Evolutionary conservation across 2,888 invertebrate genomes (phyloP).

Genomic region (Drosophila yooni): DNA sequence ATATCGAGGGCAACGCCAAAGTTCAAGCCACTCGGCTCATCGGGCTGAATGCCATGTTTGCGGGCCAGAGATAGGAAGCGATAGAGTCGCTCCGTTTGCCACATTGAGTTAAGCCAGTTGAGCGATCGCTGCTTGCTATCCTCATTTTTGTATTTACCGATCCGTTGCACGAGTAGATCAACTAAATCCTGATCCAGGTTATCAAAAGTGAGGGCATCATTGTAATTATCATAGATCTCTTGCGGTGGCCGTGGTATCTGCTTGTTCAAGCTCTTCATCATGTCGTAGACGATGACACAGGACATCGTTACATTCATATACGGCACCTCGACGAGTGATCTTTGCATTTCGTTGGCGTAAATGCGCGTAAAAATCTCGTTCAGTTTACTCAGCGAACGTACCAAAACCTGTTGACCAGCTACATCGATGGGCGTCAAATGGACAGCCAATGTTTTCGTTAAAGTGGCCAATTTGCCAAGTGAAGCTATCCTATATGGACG

Average conservation of each 20-base stretch:
- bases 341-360: background rate
- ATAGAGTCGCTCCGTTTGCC: slow-evolving; percentile 51
- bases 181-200: slow-evolving; percentile 1
- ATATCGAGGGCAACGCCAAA: slow-evolving; percentile 13
- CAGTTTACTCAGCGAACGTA: slow-evolving; percentile 7
- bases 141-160: background rate
- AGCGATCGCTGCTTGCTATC: background rate
- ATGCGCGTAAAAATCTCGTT: slow-evolving; percentile 38
- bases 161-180: slow-evolving; percentile 9
- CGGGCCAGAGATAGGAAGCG: slow-evolving; percentile 16
- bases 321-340: slow-evolving; percentile 17
- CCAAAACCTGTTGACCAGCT: background rate
- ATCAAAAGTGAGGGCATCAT: background rate
- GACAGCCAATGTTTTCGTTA: slow-evolving; percentile 42
- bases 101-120: slow-evolving; percentile 48
- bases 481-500: background rate
- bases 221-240: slow-evolving; percentile 33
- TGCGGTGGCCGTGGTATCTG: slow-evolving; percentile 30
- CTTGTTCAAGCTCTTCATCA: slow-evolving; percentile 18
- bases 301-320: slow-evolving; percentile 15
- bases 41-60: background rate
- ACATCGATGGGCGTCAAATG: slow-evolving; percentile 28
- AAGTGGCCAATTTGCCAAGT: slow-evolving; percentile 42
- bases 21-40: background rate
- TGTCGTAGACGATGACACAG: slow-evolving; percentile 38